Base-by-base conservation (phyloP, 2,797 vertebrate species). In the Brachyrhaphis roseni region DNA sequence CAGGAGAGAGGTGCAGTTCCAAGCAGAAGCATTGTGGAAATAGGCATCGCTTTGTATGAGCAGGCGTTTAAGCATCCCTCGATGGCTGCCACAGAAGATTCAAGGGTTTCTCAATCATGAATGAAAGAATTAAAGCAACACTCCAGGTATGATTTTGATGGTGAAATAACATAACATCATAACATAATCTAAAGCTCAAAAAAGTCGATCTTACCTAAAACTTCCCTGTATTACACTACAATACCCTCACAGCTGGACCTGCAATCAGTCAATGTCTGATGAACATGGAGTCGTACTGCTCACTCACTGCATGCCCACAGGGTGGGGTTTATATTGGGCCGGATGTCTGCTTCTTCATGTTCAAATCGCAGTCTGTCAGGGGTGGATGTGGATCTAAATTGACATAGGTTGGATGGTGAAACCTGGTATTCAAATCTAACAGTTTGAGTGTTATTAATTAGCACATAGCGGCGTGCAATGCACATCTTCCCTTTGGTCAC, bases 291-390 rank as follows among this genome's bases (percentile, higher is more conserved):
- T 64, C 46, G 5, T 28, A 49, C 71, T 73, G 77, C 45, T 76
- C 57, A 46, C 28, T 66, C 59, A 49, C 53, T n/a, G 34, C 16
- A 64, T 41, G 43, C 77, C 55, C 46, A 12, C 45, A 64, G 36
- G 43, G 26, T 41, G 34, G 43, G 18, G 34, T 79, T 71, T 41
- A 64, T 74, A 74, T 41, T 74, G 71, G 18, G 47, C 59, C n/a
- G 36, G 78, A 74, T 43, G 59, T 74, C 59, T 66, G n/a, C n/a
- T 53, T 74, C 45, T 66, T 51, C 34, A 55, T 74, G 16, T 51
- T 66, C 26, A 74, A 53, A 51, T 79, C n/a, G 5, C 46, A 53
- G 20, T 34, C 57, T 74, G 72, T 57, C 34, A 8, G 43, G 34
- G 41, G 55, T 66, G 72, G 34, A 64, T 18, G 49, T 36, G 64